phyloP scores from a whole-genome alignment of 2,888 invertebrate genomes.

The Chrysotoxum bicinctum region DNA sequence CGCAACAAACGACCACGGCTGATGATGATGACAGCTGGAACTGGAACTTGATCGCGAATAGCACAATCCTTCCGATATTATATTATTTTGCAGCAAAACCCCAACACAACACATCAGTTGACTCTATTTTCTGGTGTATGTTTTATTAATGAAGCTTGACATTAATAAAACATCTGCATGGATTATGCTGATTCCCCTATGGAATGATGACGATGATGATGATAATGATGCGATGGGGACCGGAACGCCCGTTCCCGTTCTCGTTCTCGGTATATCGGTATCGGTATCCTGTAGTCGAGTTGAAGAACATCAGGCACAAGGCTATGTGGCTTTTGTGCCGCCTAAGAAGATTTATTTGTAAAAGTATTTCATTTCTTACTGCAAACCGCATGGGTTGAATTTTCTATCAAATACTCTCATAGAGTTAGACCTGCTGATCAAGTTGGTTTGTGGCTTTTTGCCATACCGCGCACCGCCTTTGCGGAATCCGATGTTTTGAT shows the following conservation, averaged over 20 bases:
- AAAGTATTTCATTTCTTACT: constrained; percentile 20
- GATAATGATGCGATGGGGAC: constrained; percentile 71
- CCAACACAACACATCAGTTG: constrained; percentile 32
- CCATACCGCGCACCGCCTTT: neutral
- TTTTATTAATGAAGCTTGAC: constrained; percentile 74
- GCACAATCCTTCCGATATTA: constrained; percentile 34
- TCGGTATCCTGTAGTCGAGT: neutral
- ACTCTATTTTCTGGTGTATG: constrained; percentile 70
- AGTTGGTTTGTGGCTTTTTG: neutral
- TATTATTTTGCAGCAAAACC: constrained; percentile 17
- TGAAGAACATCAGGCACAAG: constrained; percentile 22
- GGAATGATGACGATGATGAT: constrained; percentile 71
- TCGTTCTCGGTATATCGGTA: neutral
- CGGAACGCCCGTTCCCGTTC: constrained; percentile 29
- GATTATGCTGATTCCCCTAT: constrained; percentile 72
- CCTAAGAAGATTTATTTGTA: constrained; percentile 60
- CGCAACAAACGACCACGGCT: constrained; percentile 30
- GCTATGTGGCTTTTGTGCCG: constrained; percentile 35
- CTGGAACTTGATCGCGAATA: constrained; percentile 61
- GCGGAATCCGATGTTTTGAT: constrained; percentile 55
- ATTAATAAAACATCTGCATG: constrained; percentile 74
- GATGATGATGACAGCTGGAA: constrained; percentile 65
- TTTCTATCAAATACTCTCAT: constrained; percentile 6
- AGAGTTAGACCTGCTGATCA: constrained; percentile 23
- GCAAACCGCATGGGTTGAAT: constrained; percentile 42